Conservation (phyloP, 2,888 invertebrate genomes). For the Eupithecia centaureata region DNA sequence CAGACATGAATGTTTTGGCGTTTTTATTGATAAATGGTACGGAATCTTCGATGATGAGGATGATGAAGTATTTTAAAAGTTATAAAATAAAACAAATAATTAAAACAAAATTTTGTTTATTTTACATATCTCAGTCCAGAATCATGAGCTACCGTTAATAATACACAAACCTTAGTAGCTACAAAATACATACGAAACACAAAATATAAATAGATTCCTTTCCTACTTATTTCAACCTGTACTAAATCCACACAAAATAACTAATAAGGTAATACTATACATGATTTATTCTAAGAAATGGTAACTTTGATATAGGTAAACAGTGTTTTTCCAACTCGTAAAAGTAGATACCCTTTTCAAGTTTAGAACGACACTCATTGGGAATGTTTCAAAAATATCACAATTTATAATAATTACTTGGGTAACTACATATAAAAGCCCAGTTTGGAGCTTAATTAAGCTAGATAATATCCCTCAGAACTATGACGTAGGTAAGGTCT, state of each 20-base stretch:
- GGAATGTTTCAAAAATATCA: neutral
- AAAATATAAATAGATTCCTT: conserved; percentile 4
- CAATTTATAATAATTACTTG: neutral
- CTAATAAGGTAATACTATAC: neutral
- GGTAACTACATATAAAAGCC: neutral
- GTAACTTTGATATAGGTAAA: neutral
- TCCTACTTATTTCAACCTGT: neutral
- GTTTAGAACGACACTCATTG: neutral
- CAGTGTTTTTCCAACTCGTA: neutral
- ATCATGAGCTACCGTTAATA: neutral
- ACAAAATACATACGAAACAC: neutral
- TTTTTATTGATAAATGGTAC: too few relatives aligned
- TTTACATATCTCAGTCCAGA: conserved; percentile 1
- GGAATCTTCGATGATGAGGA: too few relatives aligned
- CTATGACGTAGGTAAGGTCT: too few relatives aligned
- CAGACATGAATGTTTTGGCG: too few relatives aligned
- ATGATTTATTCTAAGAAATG: neutral
- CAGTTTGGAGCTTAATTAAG: neutral
- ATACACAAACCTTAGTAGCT: neutral
- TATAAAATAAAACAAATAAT: neutral
- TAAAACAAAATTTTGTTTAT: neutral
- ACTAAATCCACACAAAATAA: neutral
- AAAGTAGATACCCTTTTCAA: neutral
- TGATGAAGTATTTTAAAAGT: too few relatives aligned
- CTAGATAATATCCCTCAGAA: too few relatives aligned